Conservation (phyloP, 2,888 invertebrate species). For the Arrhopalites spinosus region DNA sequence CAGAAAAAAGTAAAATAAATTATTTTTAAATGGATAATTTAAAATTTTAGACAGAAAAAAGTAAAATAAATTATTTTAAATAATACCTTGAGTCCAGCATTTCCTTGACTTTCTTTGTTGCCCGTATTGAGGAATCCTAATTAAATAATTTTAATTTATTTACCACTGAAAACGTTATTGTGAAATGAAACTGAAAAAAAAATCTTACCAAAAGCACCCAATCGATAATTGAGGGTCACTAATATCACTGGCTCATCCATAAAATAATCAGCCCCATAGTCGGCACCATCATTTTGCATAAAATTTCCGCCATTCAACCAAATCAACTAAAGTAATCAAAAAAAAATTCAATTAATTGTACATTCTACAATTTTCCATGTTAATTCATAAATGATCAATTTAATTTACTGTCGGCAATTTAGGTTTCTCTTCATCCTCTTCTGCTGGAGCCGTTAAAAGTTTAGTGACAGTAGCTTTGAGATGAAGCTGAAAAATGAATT, state of each 20-base stretch:
- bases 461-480: slow-evolving; percentile 22
- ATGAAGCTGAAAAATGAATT: slow-evolving; percentile 11
- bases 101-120: slow-evolving; percentile 40
- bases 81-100: slow-evolving; percentile 46
- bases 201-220: slow-evolving; percentile 45
- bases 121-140: slow-evolving; percentile 44
- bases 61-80: no score
- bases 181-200: background rate
- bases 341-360: background rate
- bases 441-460: background rate
- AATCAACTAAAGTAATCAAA: slow-evolving; percentile 43
- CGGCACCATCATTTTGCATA: slow-evolving; percentile 49
- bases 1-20: no score
- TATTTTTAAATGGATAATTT: no score
- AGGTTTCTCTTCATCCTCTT: slow-evolving; percentile 9
- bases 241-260: slow-evolving; percentile 55
- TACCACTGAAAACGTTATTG: background rate
- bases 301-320: slow-evolving; percentile 55
- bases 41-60: no score
- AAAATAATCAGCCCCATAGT: slow-evolving; percentile 53
- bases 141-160: background rate
- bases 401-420: slow-evolving; percentile 30
- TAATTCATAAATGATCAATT: no score
- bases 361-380: background rate
- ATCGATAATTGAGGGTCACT: slow-evolving; percentile 46